Base-by-base conservation (phyloP, 2,113 vertebrate species). In the Heptranchias perlo region DNA sequence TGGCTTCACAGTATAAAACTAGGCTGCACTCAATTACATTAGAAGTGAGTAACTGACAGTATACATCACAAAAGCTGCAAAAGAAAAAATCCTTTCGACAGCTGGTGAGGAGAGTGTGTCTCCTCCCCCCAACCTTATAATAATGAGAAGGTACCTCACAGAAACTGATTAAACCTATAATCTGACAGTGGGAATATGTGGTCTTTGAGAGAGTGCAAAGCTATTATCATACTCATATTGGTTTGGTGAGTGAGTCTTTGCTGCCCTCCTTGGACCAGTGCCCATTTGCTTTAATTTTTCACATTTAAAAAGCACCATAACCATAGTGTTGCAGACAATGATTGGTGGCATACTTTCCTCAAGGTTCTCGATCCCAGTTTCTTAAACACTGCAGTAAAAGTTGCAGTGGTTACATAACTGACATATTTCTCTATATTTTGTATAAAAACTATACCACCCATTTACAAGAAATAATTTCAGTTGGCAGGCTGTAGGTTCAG, bases 201-300 rank as follows among this genome's bases (percentile, higher is more conserved):
- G 52, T 16, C 54, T 92, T 61, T 35, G 31, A 92, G 25, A 91
- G 44, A 52, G 11, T 89, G 23, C 25, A 89, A 89, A 54, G 28
- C 13, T n/a, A 92, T 61, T n/a, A 92, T 58, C 31, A 6, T 35
- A 6, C 28, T 61, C 87, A 58, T 16, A 58, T 92, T 35, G 78
- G 3, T 82, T 82, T 82, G 31, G 31, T 61, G 87, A 58, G 31
- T 61, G 87, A 58, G 31, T 92, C 52, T 92, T 92, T 92, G 87
- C 87, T 92, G 87, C 54, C 87, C 87, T 92, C 87, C 87, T 61
- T 92, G n/a, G 87, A 92, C 87, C 13, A 61, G 58, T 61, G n/a
- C 13, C 52, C 52, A 92, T 92, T 82, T 47, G n/a, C 44, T 82
- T 21, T 39, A 82, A 18, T 44, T 82, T 92, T 92, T 92, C 25